phyloP scores from a whole-genome alignment of 1,140 invertebrate species.

The Anastatus disparis region DNA sequence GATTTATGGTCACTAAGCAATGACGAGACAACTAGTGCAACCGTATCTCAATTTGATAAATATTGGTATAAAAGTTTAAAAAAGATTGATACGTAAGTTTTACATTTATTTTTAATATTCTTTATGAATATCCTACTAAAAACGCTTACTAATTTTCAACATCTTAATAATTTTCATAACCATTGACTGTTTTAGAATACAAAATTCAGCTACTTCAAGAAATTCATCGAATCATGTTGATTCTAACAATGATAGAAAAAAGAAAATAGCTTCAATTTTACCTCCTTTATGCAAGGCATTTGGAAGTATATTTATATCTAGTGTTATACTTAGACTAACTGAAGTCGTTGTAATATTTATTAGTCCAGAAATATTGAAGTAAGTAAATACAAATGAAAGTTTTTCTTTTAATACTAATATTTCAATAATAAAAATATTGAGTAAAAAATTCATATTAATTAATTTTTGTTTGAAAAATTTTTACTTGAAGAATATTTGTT shows the following conservation, averaged over 20 bases:
- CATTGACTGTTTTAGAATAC: no score
- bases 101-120: neutral
- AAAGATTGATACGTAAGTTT: slow-evolving; percentile 70
- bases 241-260: slow-evolving; percentile 73
- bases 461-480: no score
- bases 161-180: no score
- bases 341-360: slow-evolving; percentile 90
- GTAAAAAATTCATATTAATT: no score
- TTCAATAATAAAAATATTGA: no score
- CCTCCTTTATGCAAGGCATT: slow-evolving; percentile 83
- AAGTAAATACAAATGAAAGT: no score
- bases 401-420: no score
- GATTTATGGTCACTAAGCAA: slow-evolving; percentile 93
- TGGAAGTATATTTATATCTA: slow-evolving; percentile 85
- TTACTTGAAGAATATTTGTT: no score
- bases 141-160: no score
- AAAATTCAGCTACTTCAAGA: slow-evolving; percentile 77
- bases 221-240: slow-evolving; percentile 77
- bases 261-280: slow-evolving; percentile 78
- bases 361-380: slow-evolving; percentile 82
- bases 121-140: no score
- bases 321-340: slow-evolving; percentile 80
- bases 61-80: slow-evolving; percentile 77
- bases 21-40: slow-evolving; percentile 81
- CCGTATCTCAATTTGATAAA: slow-evolving; percentile 87